Conservation (phyloP, 2,888 invertebrate species). For the Apoda limacodes region DNA sequence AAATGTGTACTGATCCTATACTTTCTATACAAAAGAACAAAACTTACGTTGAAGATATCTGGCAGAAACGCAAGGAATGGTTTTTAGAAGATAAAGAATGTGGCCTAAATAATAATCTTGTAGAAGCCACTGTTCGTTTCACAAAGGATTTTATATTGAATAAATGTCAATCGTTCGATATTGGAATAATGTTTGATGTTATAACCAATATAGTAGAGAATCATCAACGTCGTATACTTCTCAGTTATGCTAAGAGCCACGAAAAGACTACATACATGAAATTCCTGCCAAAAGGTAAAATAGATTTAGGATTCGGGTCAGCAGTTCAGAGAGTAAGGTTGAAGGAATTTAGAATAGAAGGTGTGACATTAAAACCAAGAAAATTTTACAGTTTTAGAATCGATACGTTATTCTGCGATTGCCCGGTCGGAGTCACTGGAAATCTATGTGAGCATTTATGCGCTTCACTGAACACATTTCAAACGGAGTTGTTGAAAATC, state of each 20-base stretch:
- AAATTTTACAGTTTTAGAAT: slow-evolving; percentile 19
- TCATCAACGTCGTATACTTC: slow-evolving; percentile 22
- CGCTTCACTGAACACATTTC: slow-evolving; percentile 18
- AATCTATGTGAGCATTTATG: slow-evolving; percentile 29
- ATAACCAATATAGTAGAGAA: slow-evolving; percentile 26
- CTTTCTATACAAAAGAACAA: slow-evolving; percentile 6
- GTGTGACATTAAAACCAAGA: slow-evolving; percentile 8
- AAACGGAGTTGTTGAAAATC: slow-evolving; percentile 11
- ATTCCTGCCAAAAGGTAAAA: slow-evolving; percentile 14
- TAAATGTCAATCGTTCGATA: slow-evolving; percentile 23
- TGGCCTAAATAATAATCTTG: neutral
- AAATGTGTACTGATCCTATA: slow-evolving; percentile 4
- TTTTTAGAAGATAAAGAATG: slow-evolving; percentile 4
- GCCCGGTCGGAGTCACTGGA: slow-evolving; percentile 22
- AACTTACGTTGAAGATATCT: slow-evolving; percentile 17
- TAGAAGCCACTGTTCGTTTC: slow-evolving; percentile 6
- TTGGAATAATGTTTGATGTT: slow-evolving; percentile 26
- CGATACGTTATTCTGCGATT: slow-evolving; percentile 29
- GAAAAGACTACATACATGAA: slow-evolving; percentile 16
- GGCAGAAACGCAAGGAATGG: slow-evolving; percentile 21
- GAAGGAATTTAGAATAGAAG: slow-evolving; percentile 15
- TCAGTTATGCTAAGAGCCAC: slow-evolving; percentile 17
- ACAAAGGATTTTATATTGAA: slow-evolving; percentile 20
- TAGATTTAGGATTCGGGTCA: slow-evolving; percentile 1
- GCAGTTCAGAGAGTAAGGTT: slow-evolving; percentile 10